These are phyloP conservation scores for Anomalospiza imberbis DNA, from an alignment of 2,797 vertebrate species.

Conservation along the genomic window DNA sequence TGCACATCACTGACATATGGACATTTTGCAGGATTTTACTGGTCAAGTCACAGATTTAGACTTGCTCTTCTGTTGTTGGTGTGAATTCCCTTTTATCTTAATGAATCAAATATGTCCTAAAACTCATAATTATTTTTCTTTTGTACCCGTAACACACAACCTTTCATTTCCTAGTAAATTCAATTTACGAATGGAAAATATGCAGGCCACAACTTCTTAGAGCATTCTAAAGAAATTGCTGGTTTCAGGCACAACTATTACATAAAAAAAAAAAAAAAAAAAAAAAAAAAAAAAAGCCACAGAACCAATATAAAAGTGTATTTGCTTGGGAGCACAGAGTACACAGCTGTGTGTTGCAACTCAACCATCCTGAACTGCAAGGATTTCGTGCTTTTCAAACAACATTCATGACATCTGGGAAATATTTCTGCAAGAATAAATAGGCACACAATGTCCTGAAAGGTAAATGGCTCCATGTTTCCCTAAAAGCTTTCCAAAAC, in stretches of 20 bases:
- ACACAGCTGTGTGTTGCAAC: background rate
- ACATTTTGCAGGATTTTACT: background rate
- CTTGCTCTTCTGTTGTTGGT: background rate
- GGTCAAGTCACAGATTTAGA: background rate
- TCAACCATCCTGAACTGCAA: background rate
- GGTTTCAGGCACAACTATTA: background rate
- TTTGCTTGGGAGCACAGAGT: background rate
- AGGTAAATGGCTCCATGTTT: background rate
- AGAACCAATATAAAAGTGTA: background rate
- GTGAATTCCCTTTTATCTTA: background rate
- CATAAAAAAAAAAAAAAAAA: background rate
- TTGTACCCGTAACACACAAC: background rate
- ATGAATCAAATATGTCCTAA: background rate
- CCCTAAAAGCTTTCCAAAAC: background rate
- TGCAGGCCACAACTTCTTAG: background rate
- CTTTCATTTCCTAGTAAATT: background rate
- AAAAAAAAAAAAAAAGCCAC: background rate
- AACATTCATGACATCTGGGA: background rate
- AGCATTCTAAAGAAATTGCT: background rate
- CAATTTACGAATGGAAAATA: background rate
- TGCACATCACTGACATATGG: fast-evolving
- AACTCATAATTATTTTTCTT: background rate
- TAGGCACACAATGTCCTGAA: background rate
- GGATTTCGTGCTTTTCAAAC: background rate
- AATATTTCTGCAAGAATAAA: background rate